These are phyloP conservation scores for Petrosia ficiformis DNA, from an alignment of 37 sponge, comb jelly and placozoan genomes.

Conservation along the genomic window DNA sequence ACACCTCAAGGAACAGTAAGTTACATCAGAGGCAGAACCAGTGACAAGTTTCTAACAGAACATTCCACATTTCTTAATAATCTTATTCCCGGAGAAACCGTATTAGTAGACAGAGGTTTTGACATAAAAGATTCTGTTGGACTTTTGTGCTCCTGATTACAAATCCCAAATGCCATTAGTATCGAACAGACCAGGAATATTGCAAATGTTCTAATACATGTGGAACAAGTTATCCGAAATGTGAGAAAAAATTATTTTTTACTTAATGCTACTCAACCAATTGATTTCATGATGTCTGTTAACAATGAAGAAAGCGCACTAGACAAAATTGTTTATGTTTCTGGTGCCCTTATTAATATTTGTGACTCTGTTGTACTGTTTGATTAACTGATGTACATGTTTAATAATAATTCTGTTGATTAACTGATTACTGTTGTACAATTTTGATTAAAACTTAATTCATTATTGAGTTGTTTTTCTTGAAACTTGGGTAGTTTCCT, in stretches of 20 bases:
- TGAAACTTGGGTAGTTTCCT: conserved; percentile 13
- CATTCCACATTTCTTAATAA: conserved; percentile 57
- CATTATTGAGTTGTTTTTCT: too few relatives aligned
- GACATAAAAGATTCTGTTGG: conserved; percentile 72
- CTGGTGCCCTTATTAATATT: conserved; percentile 28
- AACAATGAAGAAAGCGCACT: neutral
- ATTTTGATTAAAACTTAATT: too few relatives aligned
- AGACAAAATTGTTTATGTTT: conserved; percentile 37
- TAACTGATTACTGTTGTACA: too few relatives aligned
- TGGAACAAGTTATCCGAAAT: conserved; percentile 66
- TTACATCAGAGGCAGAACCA: conserved; percentile 61
- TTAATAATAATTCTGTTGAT: neutral
- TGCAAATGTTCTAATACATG: conserved; percentile 83
- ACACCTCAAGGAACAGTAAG: conserved; percentile 69
- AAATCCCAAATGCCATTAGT: conserved; percentile 49
- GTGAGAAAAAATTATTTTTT: conserved; percentile 30
- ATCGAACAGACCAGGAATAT: conserved; percentile 63
- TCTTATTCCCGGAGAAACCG: conserved; percentile 67
- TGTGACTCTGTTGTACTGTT: conserved; percentile 22
- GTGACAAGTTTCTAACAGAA: conserved; percentile 74
- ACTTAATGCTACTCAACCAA: conserved; percentile 31
- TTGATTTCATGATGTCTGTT: conserved; percentile 9
- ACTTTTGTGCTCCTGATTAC: conserved; percentile 29
- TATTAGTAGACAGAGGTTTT: conserved; percentile 77
- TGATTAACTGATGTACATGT: neutral